Evolutionary conservation across 2,797 vertebrate genomes (phyloP), one percentile per base, ranked within the genome.

Genomic region (Centropyge bicolor): DNA sequence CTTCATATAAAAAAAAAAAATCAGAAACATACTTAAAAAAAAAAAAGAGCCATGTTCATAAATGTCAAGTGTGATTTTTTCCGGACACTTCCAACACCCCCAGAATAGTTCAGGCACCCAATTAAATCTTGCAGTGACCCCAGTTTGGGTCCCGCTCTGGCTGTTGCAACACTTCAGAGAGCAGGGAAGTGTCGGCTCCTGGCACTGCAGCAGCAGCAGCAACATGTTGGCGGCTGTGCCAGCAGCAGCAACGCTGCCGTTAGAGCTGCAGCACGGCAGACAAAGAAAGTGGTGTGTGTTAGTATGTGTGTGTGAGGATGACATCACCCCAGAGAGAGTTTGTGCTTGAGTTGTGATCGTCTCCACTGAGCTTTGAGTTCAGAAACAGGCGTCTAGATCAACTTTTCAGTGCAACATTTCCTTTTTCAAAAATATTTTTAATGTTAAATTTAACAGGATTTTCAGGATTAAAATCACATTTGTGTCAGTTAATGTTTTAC

Each of bases 261-360:
- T 75, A 65, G 64, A 78, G 75, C 76, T 70, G 67, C 76, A 80
- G 68, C 70, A 40, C 38, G 51, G 52, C 76, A 76, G 65, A 88
- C 82, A 87, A 83, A 85, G 75, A 77, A 31, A 65, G 76, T 20
- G 66, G 75, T 84, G 84, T 82, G 59, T 77, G 72, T 80, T 13
- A 5, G 61, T 65, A 41, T 45, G 62, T 54, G 46, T 22, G 68
- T 69, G 45, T 64, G 67, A 67, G 24, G 59, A 74, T 85, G 89
- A 90, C 82, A 68, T 90, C 86, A 90, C 22, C 60, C 62, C 64
- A 24, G 0, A 54, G 46, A 56, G 64, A 61, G 51, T 51, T 51
- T 22, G 36, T 63, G 57, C 67, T 69, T 46, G 60, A 48, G 20
- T 78, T 70, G 60, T 41, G 48, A 73, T 70, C 62, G 22, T n/a